phyloP scores from a whole-genome alignment of 2,797 vertebrate species.

The Hemitrygon akajei region DNA sequence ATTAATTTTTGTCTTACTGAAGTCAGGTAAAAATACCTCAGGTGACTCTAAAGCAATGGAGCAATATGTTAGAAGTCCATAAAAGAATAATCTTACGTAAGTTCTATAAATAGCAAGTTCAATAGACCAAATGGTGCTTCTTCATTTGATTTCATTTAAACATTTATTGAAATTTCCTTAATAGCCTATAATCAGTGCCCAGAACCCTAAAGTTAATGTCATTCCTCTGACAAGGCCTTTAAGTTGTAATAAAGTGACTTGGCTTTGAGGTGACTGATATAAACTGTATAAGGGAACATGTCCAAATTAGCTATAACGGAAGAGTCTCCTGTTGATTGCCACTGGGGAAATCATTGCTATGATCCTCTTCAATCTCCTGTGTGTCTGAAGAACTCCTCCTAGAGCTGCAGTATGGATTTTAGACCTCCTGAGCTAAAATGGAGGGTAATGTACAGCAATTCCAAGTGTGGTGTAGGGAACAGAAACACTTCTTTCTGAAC shows the following conservation, averaged over 20 bases:
- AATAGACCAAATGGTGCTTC: not conserved
- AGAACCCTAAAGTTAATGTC: not conserved
- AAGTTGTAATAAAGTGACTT: not conserved
- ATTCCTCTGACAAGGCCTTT: not conserved
- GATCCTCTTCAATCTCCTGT: too few species aligned
- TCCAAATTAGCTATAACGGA: too few species aligned
- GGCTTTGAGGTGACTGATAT: not conserved
- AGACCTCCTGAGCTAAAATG: too few species aligned
- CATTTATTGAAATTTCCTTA: not conserved
- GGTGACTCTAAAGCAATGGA: not conserved
- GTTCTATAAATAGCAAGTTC: not conserved
- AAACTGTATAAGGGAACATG: not conserved
- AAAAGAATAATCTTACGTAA: not conserved
- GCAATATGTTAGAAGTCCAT: not conserved
- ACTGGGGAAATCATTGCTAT: too few species aligned
- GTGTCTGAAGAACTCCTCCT: too few species aligned
- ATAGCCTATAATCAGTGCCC: not conserved
- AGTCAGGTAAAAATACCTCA: not conserved
- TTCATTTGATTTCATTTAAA: not conserved
- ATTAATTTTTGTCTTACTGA: not conserved
- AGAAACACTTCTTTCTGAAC: too few species aligned
- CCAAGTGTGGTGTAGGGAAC: too few species aligned
- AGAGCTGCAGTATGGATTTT: too few species aligned
- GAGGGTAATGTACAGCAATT: too few species aligned
- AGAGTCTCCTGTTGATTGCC: too few species aligned